phyloP scores from a whole-genome alignment of 2,888 invertebrate genomes.

The Microctonus brassicae region DNA sequence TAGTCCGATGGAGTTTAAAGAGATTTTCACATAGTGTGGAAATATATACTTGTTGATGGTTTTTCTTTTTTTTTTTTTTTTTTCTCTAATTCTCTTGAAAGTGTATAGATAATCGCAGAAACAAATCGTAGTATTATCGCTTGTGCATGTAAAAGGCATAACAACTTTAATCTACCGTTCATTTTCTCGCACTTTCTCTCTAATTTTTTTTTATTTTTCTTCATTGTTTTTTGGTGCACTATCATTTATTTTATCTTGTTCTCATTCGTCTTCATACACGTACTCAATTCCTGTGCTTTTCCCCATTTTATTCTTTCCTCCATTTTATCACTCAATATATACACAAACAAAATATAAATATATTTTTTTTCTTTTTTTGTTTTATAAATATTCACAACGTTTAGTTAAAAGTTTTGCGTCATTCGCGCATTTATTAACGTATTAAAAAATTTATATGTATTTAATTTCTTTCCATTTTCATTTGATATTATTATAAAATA shows the following conservation, averaged over 20 bases:
- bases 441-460: too few species aligned
- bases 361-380: too few species aligned
- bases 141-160: constrained; percentile 61
- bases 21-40: constrained; percentile 3
- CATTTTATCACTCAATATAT: too few species aligned
- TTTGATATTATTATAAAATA: too few species aligned
- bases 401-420: too few species aligned
- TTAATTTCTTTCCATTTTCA: too few species aligned
- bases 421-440: too few species aligned
- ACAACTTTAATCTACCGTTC: constrained; percentile 64
- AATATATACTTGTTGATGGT: neutral
- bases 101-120: constrained; percentile 49
- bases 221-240: constrained; percentile 33
- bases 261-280: constrained; percentile 27
- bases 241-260: constrained; percentile 39
- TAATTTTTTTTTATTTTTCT: constrained; percentile 23
- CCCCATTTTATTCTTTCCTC: too few species aligned
- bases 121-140: constrained; percentile 67
- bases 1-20: constrained; percentile 19
- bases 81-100: neutral
- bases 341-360: too few species aligned
- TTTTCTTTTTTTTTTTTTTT: too few species aligned
- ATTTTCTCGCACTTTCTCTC: constrained; percentile 39
- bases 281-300: constrained; percentile 43
- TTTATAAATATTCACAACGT: too few species aligned